A percentile compares a stretch with the other conserved stretches of the same genome.
Conservation (phyloP, 2,113 vertebrate species). For the Ciconia maguari region DNA sequence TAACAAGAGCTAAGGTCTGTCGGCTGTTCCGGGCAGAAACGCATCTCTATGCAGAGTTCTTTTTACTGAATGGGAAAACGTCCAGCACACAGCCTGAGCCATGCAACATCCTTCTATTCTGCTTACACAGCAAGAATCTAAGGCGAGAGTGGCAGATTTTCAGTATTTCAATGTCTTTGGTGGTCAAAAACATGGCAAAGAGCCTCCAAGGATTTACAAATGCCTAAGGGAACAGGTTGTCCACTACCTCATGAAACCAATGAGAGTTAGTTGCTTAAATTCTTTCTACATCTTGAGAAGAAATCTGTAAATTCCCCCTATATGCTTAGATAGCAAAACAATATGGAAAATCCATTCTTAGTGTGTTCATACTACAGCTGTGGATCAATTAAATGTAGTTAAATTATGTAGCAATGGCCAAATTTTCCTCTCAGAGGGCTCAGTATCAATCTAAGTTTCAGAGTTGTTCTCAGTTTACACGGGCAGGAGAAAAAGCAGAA, state of each 20-base stretch:
- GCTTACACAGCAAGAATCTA: not conserved
- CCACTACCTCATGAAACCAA: not conserved
- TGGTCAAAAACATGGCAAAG: not conserved
- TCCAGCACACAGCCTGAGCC: not conserved
- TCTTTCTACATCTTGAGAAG: not conserved
- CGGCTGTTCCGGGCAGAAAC: not conserved
- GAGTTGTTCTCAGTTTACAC: not conserved
- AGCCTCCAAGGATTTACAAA: not conserved
- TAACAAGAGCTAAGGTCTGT: not conserved
- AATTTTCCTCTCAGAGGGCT: not conserved
- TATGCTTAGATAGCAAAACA: not conserved
- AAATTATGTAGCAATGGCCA: not conserved
- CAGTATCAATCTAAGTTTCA: not conserved
- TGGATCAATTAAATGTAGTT: not conserved
- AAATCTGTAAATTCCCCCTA: not conserved
- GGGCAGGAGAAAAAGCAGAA: not conserved
- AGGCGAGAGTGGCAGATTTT: not conserved
- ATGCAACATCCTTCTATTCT: not conserved
- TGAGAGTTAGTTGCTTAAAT: not conserved
- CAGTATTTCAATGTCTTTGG: not conserved
- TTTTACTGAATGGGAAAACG: not conserved
- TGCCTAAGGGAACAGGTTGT: not conserved
- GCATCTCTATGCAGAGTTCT: not conserved
- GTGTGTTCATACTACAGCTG: not conserved
- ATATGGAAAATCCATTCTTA: not conserved